phyloP scores from a whole-genome alignment of 1,140 invertebrate genomes.

The Musca domestica region DNA sequence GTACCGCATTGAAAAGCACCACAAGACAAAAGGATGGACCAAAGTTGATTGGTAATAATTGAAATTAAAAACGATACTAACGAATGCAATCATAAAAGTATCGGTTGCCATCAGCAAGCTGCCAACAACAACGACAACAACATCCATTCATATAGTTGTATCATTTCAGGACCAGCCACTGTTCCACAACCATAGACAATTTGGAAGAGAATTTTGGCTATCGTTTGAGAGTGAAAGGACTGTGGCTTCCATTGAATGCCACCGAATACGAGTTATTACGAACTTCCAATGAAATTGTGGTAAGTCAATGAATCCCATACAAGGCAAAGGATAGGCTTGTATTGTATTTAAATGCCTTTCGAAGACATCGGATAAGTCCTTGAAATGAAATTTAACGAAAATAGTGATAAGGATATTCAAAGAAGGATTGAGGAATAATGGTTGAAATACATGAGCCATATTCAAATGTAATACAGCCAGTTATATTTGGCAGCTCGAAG shows the following conservation, averaged over 20 bases:
- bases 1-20: slow-evolving; percentile 41
- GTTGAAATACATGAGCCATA: too few species aligned
- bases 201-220: slow-evolving; percentile 48
- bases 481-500: too few species aligned
- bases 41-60: slow-evolving; percentile 35
- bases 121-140: background rate
- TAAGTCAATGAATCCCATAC: background rate
- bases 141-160: background rate
- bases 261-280: slow-evolving; percentile 32
- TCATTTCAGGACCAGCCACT: slow-evolving; percentile 23
- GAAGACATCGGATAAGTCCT: too few species aligned
- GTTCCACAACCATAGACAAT: slow-evolving; percentile 30
- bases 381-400: too few species aligned
- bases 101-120: background rate
- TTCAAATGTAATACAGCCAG: too few species aligned
- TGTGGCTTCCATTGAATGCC: slow-evolving; percentile 23
- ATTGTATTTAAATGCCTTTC: too few species aligned
- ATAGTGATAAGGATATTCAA: too few species aligned
- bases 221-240: slow-evolving; percentile 39
- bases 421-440: too few species aligned
- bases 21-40: slow-evolving; percentile 38
- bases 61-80: background rate
- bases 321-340: too few species aligned
- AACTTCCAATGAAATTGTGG: slow-evolving; percentile 38
- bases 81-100: background rate